phyloP scores from a whole-genome alignment of 1,140 invertebrate genomes.

The Medauroidea extradentata region DNA sequence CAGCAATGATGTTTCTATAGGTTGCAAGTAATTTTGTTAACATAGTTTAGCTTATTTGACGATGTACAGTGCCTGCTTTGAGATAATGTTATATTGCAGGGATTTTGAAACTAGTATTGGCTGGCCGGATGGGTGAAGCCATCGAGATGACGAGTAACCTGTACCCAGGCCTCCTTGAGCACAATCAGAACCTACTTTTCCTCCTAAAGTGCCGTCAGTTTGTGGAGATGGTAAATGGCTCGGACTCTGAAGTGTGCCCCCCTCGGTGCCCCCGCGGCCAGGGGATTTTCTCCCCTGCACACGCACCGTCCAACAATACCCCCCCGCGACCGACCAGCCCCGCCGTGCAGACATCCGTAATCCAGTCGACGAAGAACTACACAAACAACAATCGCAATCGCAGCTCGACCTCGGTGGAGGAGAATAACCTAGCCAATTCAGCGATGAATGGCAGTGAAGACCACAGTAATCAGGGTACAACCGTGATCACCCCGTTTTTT shows the following conservation, averaged over 20 bases:
- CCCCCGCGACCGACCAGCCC: conserved; percentile 43
- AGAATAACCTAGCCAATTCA: conserved; percentile 49
- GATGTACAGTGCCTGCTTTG: too few relatives aligned
- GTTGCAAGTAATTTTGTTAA: too few relatives aligned
- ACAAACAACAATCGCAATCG: conserved; percentile 47
- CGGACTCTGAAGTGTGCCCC: conserved; percentile 62
- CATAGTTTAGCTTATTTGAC: too few relatives aligned
- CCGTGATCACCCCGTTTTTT: background rate
- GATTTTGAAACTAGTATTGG: conserved; percentile 88
- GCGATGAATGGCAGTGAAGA: conserved; percentile 48
- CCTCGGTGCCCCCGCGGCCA: conserved; percentile 21
- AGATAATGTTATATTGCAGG: conserved; percentile 52
- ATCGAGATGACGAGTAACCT: conserved; percentile 83
- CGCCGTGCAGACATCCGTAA: conserved; percentile 63
- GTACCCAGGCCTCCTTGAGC: conserved; percentile 87
- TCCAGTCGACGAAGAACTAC: conserved; percentile 62
- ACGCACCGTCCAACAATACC: conserved; percentile 11
- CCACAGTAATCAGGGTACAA: conserved; percentile 11
- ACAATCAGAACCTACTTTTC: conserved; percentile 87
- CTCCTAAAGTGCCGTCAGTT: conserved; percentile 96
- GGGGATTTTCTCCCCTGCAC: conserved; percentile 18
- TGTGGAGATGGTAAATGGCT: conserved; percentile 90
- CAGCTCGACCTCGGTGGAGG: conserved; percentile 33
- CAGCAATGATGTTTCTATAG: too few relatives aligned
- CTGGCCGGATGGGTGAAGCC: conserved; percentile 91